Evolutionary conservation across 1,140 invertebrate genomes (phyloP), one percentile per base, ranked within the genome.

Genomic region (Parasteatoda tepidariorum): DNA sequence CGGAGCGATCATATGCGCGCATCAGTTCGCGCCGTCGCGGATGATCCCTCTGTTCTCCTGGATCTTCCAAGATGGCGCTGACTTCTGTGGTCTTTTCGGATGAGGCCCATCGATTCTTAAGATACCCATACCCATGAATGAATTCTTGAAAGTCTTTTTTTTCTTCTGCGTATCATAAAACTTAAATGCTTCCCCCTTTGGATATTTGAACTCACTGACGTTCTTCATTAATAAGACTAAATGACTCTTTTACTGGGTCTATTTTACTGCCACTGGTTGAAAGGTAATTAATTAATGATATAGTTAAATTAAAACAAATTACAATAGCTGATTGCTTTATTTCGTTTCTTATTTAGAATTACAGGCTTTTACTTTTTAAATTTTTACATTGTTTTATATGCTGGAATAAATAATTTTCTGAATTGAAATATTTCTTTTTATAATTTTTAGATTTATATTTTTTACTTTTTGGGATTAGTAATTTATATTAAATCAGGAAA

Each of bases 61-160:
- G 55, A 57, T 61, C 73, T 61, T 75, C 73, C 73, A 75, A 75
- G 73, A 75, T 75, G 73, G 73, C 73, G 73, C 73, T 75, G 68
- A 71, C 68, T 66, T 30, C 31, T 34, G 31, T 66, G 15, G 28
- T 34, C 28, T 18, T 48, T 48, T 48, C 18, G 38, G 38, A 48
- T 30, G 13, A 13, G 11, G 31, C 9, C 62, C 62, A 66, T 66
- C 62, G 62, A 66, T 66, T 30, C 24, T 22, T 59, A 18, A 18
- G 15, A 18, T 24, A n/a, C 38, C 18, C 38, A 13, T 48, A 48
- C 18, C 38, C 38, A 48, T 48, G 38, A 48, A 48, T 48, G 38
- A 48, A 48, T 48, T 48, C 9, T 18, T 48, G 9, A 18, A 48
- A 4, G 38, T 48, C 38, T 48, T 9, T 48, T 48, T 48, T 41